Conservation (phyloP, 1,140 invertebrate genomes). For the Apis cerana region DNA sequence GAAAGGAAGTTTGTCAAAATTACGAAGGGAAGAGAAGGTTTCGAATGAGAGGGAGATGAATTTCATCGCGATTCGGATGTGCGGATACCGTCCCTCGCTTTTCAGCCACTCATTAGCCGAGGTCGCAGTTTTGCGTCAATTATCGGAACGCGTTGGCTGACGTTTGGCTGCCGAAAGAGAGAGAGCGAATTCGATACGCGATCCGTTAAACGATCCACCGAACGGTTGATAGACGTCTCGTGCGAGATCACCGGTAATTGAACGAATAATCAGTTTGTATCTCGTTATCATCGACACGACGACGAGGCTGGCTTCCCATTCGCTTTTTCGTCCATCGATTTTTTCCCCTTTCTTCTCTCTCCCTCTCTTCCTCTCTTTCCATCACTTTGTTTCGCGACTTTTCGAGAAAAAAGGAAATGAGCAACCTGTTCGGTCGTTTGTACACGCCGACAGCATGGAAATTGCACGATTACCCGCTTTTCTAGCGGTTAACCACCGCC, state of each 20-base stretch:
- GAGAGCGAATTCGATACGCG: not conserved
- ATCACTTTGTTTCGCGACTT: too few relatives aligned
- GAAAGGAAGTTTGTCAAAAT: constrained; percentile 21
- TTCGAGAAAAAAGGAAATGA: not conserved
- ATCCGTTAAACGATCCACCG: not conserved
- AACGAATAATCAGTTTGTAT: not conserved
- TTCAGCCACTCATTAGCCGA: constrained; percentile 7
- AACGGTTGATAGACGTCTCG: not conserved
- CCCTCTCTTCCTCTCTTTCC: too few relatives aligned
- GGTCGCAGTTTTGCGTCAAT: not conserved
- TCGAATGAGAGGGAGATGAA: too few relatives aligned
- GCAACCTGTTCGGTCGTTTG: not conserved
- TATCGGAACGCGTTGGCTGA: constrained; percentile 21
- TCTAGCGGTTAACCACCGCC: not conserved
- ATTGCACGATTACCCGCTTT: not conserved
- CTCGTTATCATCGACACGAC: not conserved
- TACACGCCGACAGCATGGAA: not conserved
- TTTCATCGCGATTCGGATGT: too few relatives aligned
- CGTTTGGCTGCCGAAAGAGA: not conserved
- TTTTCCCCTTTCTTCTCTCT: not conserved
- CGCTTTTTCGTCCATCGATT: not conserved
- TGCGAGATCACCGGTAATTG: constrained; percentile 1
- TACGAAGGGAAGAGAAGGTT: not conserved
- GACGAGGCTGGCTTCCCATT: not conserved
- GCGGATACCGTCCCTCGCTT: constrained; percentile 7